phyloP scores from a whole-genome alignment of 2,888 invertebrate species.

The Drosophila neotestacea region DNA sequence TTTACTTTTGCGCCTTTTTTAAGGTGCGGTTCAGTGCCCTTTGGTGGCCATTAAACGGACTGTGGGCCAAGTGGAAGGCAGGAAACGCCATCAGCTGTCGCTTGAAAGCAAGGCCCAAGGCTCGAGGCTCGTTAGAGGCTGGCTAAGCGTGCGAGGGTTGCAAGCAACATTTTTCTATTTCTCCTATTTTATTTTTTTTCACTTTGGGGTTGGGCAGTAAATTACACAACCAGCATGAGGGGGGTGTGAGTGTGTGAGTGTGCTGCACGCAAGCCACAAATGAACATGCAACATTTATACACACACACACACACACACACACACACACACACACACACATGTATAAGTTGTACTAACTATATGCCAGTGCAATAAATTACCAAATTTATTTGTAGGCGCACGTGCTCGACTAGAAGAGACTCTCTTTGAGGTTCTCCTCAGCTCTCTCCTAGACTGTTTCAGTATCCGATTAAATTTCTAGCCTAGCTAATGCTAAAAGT shows the following conservation, averaged over 20 bases:
- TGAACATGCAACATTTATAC: slow-evolving; percentile 72
- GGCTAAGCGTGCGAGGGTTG: slow-evolving; percentile 59
- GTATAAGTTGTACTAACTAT: slow-evolving; percentile 1
- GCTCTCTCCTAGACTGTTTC: background rate
- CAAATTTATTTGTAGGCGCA: slow-evolving; percentile 65
- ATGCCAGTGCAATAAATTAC: slow-evolving; percentile 59
- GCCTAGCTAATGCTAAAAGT: background rate
- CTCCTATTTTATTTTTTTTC: slow-evolving; percentile 7
- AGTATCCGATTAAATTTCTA: background rate
- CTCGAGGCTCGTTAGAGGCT: slow-evolving; percentile 52
- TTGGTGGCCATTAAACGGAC: slow-evolving; percentile 75
- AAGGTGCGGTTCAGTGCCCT: slow-evolving; percentile 81
- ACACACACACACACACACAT: background rate
- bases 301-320: slow-evolving; percentile 16
- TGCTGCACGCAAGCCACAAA: slow-evolving; percentile 70
- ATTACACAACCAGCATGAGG: slow-evolving; percentile 63
- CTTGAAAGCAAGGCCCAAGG: slow-evolving; percentile 17
- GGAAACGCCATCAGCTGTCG: slow-evolving; percentile 75
- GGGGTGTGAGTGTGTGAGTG: slow-evolving; percentile 21
- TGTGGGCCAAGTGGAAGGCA: slow-evolving; percentile 52
- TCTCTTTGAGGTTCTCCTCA: background rate
- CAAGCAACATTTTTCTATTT: slow-evolving; percentile 39
- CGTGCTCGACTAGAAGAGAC: slow-evolving; percentile 33
- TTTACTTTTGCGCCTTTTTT: slow-evolving; percentile 76
- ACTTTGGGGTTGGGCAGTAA: slow-evolving; percentile 53